Percentiles rank a stretch among this genome's conserved stretches.
phyloP scores from a whole-genome alignment of 2,888 invertebrate species.

The Hirtodrosophila trivittata region DNA sequence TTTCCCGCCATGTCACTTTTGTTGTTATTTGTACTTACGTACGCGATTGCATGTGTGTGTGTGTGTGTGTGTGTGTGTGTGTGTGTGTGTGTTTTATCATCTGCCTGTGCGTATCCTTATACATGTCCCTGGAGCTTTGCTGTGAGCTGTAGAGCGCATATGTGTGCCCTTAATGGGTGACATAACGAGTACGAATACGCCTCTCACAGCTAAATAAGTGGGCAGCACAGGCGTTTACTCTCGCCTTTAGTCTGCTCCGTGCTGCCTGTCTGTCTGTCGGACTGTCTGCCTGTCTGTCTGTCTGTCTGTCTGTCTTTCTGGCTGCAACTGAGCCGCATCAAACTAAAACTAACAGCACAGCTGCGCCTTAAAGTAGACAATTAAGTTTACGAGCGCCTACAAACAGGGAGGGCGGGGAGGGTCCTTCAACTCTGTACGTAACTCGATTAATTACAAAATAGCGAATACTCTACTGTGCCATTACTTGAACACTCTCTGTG shows the following conservation, averaged over 20 bases:
- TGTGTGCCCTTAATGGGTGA: slow-evolving; percentile 68
- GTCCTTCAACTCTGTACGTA: slow-evolving; percentile 23
- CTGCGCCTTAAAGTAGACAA: slow-evolving; percentile 70
- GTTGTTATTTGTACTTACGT: slow-evolving; percentile 47
- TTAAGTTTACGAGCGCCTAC: slow-evolving; percentile 71
- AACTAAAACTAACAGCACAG: slow-evolving; percentile 62
- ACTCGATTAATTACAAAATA: slow-evolving; percentile 65
- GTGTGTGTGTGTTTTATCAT: slow-evolving; percentile 1
- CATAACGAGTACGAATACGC: slow-evolving; percentile 62
- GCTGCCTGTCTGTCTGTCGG: background rate
- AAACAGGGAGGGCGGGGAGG: too few species aligned
- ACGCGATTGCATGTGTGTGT: slow-evolving; percentile 1
- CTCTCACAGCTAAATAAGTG: slow-evolving; percentile 31
- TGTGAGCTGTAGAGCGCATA: slow-evolving; percentile 35
- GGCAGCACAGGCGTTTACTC: background rate
- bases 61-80: slow-evolving; percentile 7
- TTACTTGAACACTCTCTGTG: slow-evolving; percentile 7
- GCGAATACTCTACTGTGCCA: slow-evolving; percentile 19
- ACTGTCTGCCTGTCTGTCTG: background rate
- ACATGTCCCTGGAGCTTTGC: slow-evolving; percentile 68
- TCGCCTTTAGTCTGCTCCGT: background rate
- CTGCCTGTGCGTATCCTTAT: slow-evolving; percentile 53
- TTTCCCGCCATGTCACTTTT: slow-evolving; percentile 7
- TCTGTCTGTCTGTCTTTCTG: background rate
- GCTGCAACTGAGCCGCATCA: slow-evolving; percentile 28